A percentile compares a stretch with the other conserved stretches of the same genome.
phyloP scores from a whole-genome alignment of 35 echinoderm and acorn worm species.

The Strongylocentrotus purpuratus region DNA sequence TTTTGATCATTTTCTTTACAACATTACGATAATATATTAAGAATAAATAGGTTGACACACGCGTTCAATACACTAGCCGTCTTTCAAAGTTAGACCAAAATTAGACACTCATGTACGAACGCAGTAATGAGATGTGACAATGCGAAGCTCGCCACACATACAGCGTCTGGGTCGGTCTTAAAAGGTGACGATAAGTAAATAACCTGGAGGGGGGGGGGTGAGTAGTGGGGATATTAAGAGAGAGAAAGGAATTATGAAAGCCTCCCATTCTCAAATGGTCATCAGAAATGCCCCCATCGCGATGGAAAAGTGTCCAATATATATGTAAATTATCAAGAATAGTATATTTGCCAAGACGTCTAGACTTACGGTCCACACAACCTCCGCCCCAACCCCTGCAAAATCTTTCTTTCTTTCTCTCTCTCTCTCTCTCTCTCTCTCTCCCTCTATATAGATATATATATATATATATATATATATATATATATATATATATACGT shows the following conservation, averaged over 20 bases:
- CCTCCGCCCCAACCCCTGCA: too few species aligned
- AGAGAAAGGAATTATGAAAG: too few species aligned
- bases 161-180: neutral
- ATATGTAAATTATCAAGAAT: too few species aligned
- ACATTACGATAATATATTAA: too few species aligned
- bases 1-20: too few species aligned
- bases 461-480: too few species aligned
- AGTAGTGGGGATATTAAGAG: neutral
- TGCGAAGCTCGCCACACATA: neutral
- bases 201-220: too few species aligned
- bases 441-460: too few species aligned
- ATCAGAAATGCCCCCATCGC: neutral
- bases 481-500: too few species aligned
- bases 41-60: too few species aligned
- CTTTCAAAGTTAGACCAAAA: too few species aligned
- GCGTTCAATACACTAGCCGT: too few species aligned
- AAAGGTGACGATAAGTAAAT: neutral
- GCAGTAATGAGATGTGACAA: neutral
- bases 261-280: neutral
- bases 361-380: neutral
- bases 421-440: neutral
- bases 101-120: neutral
- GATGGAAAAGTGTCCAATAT: neutral
- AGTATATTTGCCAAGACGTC: neutral
- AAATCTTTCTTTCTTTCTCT: neutral